A percentile compares a stretch with the other conserved stretches of the same genome.
Evolutionary conservation across 1,140 invertebrate species (phyloP).

Genomic region (Gryon sp.): DNA sequence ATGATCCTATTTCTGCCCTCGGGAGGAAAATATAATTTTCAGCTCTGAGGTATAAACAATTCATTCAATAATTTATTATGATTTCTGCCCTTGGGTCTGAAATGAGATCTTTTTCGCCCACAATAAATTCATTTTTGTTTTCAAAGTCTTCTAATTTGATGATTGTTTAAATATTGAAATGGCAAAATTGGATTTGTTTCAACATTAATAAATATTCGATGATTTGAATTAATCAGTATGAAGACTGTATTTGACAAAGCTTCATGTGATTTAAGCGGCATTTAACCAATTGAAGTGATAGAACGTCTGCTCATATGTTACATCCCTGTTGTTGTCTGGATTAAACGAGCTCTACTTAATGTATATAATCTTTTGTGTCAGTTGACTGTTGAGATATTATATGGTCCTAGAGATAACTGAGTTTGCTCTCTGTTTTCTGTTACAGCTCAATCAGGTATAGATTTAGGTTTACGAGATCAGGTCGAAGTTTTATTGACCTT

Average conservation of each 20-base stretch:
- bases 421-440: conserved; percentile 4
- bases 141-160: too few relatives aligned
- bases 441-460: conserved; percentile 7
- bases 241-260: conserved; percentile 2
- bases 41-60: too few relatives aligned
- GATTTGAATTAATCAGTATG: conserved; percentile 17
- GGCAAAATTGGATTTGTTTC: too few relatives aligned
- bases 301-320: conserved; percentile 3
- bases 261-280: conserved; percentile 13
- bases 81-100: too few relatives aligned
- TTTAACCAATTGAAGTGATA: conserved; percentile 20
- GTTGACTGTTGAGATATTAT: conserved; percentile 15
- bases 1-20: too few relatives aligned
- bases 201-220: too few relatives aligned
- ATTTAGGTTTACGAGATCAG: not conserved
- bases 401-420: conserved; percentile 1
- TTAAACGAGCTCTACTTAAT: conserved; percentile 31
- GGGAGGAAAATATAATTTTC: too few relatives aligned
- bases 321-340: conserved; percentile 18
- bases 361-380: conserved; percentile 31
- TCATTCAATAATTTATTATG: too few relatives aligned
- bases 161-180: too few relatives aligned
- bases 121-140: too few relatives aligned
- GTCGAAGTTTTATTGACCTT: too few relatives aligned
- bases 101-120: too few relatives aligned